Evolutionary conservation across 2,113 vertebrate species (phyloP), one percentile per base, ranked within the genome.

Genomic region (Elachura formosa): DNA sequence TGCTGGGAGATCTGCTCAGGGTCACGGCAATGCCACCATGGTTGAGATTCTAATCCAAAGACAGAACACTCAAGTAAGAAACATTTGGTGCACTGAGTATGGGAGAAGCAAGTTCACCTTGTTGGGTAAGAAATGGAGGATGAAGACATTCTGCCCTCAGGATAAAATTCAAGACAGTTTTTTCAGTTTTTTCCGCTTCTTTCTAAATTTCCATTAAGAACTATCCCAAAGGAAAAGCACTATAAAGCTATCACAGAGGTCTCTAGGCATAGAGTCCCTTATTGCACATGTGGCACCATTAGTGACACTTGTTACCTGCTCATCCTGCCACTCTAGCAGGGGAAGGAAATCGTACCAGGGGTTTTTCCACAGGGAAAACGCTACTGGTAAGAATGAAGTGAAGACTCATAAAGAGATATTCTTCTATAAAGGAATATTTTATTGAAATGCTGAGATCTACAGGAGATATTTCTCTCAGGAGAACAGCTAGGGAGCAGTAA

Each of bases 1-100:
- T 59, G 29, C 10, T 61, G 41, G 1, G 6, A 90, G 56, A 78
- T 28, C 16, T 63, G 38, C 48, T 55, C 0, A 0, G 26, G 33
- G 18, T 81, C 6, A 2, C 0, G 1, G 49, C 49, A 43, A 31
- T 12, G 22, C 17, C 1, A 0, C 10, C 36, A 40, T 7, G 24
- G 29, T 5, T 52, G 5, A 79, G 56, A 46, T 34, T 48, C 54
- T 24, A 28, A 61, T 36, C 23, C 55, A 64, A 73, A 46, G 46
- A 38, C 5, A 69, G 34, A 68, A 69, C 8, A 24, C 0, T 0
- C 7, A 25, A 56, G 12, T 31, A 64, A 61, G 14, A 75, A 89
- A 62, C 12, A 40, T 25, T 26, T 23, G 16, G 22, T 41, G 11
- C 21, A 24, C 22, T 10, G 28, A 62, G 23, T 45, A 58, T 2